phyloP scores from a whole-genome alignment of 1,140 invertebrate genomes.

The Potamilus streckersoni region DNA sequence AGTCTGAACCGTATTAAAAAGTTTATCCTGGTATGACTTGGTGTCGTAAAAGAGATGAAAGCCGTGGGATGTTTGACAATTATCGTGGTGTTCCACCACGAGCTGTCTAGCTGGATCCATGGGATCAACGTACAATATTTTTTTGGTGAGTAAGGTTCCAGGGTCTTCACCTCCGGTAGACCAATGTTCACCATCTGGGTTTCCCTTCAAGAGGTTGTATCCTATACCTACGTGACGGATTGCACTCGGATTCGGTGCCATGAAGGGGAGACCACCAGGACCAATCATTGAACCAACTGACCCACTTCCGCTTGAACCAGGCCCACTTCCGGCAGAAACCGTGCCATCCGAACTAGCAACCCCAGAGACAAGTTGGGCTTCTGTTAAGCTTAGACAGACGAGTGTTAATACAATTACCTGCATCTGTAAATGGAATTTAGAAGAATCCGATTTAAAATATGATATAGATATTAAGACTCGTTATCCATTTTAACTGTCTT shows the following conservation, averaged over 20 bases:
- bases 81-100: slow-evolving; percentile 31
- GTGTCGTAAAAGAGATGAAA: slow-evolving; percentile 34
- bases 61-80: slow-evolving; percentile 15
- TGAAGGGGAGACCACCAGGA: slow-evolving; percentile 1
- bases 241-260: slow-evolving; percentile 16
- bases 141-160: slow-evolving; percentile 30
- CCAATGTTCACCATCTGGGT: slow-evolving; percentile 36
- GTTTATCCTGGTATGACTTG: slow-evolving; percentile 44
- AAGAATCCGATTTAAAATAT: no score
- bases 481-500: no score
- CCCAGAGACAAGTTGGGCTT: no score
- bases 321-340: no score
- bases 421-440: no score
- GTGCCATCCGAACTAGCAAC: no score
- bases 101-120: slow-evolving; percentile 18
- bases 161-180: slow-evolving; percentile 38
- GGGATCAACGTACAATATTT: slow-evolving; percentile 29
- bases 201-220: slow-evolving; percentile 40
- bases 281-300: not conserved
- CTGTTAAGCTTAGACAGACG: no score
- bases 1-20: slow-evolving; percentile 23
- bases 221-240: slow-evolving; percentile 34
- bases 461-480: no score
- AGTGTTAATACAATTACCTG: no score
- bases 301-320: not conserved